Evolutionary conservation across 1,140 invertebrate genomes (phyloP), one percentile per base, ranked within the genome.

Genomic region (Drosophila mauritiana): DNA sequence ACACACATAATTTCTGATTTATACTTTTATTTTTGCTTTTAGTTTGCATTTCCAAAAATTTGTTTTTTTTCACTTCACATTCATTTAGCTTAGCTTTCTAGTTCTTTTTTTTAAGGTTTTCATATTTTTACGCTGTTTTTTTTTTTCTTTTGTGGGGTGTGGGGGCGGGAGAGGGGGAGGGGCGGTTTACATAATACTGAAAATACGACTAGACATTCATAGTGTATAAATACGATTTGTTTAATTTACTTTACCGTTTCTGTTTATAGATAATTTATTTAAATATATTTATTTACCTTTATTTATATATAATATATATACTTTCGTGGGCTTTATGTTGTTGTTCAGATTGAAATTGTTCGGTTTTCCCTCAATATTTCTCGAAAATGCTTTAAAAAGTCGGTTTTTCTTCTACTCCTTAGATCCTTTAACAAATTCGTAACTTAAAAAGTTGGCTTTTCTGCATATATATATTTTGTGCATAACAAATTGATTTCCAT

Each of bases 201-300:
- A 91, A 91, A 91, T 91, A 91, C 90, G 90, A 91, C 90, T 91
- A 91, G 89, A 91, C 90, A 91, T 91, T 91, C 86, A 91, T 84
- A 91, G 74, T 84, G 88, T 88, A 89, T 89, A 89, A 80, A 89
- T 89, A 84, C 79, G 81, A 65, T 83, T 83, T 73, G 62, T 80
- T 72, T 65, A 69, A 69, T 68, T 69, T 69, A 68, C 65, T 69
- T 69, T 69, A 69, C 65, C 61, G 17, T 52, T 67, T 68, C 57
- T 59, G 58, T 78, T 51, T 78, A 62, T 49, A 57, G 51, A 69
- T 83, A 58, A 72, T 79, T 56, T 81, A 81, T 86, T 70, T 85
- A 78, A 76, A 77, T 85, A 73, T 81, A 86, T 73, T 76, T 81
- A 79, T 80, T 58, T 67, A 65, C 74, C 46, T 58, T 68, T 82